A percentile compares a stretch with the other conserved stretches of the same genome.
These are phyloP conservation scores for Sinosuthora webbiana DNA, from an alignment of 2,113 vertebrate genomes.

Conservation along the genomic window DNA sequence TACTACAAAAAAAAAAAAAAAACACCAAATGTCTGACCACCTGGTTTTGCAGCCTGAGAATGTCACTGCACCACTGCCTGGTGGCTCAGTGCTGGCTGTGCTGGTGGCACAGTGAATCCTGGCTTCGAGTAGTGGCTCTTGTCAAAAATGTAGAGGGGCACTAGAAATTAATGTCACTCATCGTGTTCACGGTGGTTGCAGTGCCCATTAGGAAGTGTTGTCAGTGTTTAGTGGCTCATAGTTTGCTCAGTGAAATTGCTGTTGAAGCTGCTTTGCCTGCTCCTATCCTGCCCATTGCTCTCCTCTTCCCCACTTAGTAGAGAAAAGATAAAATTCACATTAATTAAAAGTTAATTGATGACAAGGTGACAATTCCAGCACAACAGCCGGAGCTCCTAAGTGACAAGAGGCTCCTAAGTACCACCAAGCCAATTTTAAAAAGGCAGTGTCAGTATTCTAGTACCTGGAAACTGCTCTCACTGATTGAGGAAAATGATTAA, in stretches of 20 bases:
- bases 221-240: background rate
- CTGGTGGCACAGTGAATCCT: background rate
- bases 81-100: background rate
- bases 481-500: background rate
- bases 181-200: background rate
- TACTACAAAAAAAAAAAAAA: background rate
- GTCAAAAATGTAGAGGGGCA: background rate
- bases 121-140: background rate
- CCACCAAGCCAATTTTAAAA: background rate
- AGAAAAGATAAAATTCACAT: background rate
- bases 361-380: background rate
- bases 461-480: background rate
- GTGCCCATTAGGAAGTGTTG: background rate
- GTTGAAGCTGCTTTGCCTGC: background rate
- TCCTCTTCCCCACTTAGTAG: background rate
- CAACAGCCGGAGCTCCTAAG: background rate
- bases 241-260: background rate
- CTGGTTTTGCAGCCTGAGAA: background rate
- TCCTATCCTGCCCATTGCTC: background rate
- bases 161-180: background rate
- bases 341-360: slow-evolving; percentile 4
- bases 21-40: background rate
- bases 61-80: background rate
- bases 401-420: background rate
- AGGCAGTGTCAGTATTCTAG: background rate